phyloP scores from a whole-genome alignment of 2,113 vertebrate species.

The Rhinopomastus cyanomelas region DNA sequence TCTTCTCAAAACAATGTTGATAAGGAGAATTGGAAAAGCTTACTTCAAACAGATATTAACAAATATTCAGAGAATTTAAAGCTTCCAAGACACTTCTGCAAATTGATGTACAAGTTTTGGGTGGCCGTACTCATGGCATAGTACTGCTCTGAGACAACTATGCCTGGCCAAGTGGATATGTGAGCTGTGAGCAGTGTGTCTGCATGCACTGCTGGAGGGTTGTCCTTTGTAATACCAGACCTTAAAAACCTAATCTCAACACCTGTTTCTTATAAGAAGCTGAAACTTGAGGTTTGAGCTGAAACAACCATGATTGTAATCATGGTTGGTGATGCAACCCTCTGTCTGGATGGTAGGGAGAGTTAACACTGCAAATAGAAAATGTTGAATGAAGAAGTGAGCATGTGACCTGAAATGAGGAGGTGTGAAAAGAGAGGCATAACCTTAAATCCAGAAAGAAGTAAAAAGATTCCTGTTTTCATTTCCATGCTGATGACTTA shows the following conservation, averaged over 20 bases:
- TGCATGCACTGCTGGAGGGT: not conserved
- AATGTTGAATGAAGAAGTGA: accelerated
- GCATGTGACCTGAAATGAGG: not conserved
- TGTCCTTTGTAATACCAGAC: not conserved
- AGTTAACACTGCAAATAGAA: not conserved
- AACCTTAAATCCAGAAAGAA: not conserved
- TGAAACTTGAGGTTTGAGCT: not conserved
- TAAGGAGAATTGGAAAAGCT: not conserved
- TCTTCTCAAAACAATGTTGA: not conserved
- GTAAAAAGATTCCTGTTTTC: not conserved
- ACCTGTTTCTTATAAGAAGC: not conserved
- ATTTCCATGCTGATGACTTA: not conserved
- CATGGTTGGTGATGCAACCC: not conserved
- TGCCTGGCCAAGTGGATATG: accelerated
- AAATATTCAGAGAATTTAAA: not conserved
- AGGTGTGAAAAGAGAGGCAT: not conserved
- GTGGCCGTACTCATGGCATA: not conserved
- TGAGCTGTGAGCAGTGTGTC: not conserved
- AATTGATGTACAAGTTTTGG: not conserved
- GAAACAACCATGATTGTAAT: not conserved
- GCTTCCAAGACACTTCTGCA: not conserved
- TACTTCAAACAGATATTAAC: not conserved
- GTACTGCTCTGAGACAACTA: accelerated
- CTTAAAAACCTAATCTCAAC: not conserved
- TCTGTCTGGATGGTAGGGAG: not conserved